Evolutionary conservation across 2,113 vertebrate genomes (phyloP).

Genomic region (Cervus canadensis): DNA sequence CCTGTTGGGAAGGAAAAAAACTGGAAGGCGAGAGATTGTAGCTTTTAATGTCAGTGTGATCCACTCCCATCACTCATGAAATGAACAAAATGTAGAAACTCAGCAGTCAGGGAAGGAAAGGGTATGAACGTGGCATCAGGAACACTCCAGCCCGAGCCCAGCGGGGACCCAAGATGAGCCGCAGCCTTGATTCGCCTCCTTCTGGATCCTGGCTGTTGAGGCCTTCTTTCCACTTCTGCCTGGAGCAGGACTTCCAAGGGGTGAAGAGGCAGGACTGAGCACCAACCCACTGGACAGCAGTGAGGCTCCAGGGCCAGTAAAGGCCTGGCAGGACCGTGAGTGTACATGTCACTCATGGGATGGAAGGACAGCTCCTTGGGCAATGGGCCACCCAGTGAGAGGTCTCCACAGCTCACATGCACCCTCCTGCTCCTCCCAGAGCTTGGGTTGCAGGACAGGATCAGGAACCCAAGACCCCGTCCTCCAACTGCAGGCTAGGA

Average conservation of each 20-base stretch:
- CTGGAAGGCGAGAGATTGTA: background rate
- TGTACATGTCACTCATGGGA: background rate
- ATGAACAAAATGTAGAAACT: background rate
- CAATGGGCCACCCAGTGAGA: background rate
- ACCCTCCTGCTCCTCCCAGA: background rate
- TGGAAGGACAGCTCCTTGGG: background rate
- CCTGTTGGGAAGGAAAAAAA: background rate
- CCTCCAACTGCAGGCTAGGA: background rate
- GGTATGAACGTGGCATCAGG: background rate
- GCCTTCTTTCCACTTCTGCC: background rate
- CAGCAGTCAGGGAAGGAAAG: background rate
- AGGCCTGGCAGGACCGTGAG: background rate
- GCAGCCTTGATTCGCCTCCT: background rate
- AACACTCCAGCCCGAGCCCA: background rate
- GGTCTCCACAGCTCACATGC: background rate
- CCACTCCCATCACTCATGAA: background rate
- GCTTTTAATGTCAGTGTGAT: background rate
- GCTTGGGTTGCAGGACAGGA: background rate
- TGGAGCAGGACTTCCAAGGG: background rate
- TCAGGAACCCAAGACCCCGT: background rate
- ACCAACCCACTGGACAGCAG: too few relatives aligned
- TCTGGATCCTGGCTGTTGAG: rapidly evolving
- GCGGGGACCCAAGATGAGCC: background rate
- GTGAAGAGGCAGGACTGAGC: background rate
- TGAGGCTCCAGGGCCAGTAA: background rate